phyloP scores from a whole-genome alignment of 1,140 invertebrate genomes.

The Papilio machaon region DNA sequence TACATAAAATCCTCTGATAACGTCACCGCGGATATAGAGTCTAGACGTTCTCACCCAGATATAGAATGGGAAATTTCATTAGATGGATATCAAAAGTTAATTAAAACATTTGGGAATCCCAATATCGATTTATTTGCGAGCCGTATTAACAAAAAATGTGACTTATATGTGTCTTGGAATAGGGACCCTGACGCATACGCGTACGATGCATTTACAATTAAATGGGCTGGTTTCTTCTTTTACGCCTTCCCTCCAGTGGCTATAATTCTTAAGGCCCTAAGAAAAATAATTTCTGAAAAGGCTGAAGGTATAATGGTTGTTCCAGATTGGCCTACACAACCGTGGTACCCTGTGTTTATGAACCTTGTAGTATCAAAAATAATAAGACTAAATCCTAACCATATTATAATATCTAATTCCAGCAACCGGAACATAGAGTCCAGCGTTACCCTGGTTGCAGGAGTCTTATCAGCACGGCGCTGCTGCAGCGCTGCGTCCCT shows the following conservation, averaged over 20 bases:
- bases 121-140: slow-evolving; percentile 8
- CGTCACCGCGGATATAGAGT: too few species aligned
- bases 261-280: background rate
- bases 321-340: slow-evolving; percentile 27
- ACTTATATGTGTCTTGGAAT: background rate
- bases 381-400: background rate
- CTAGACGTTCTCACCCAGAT: too few species aligned
- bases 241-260: slow-evolving; percentile 29
- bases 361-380: background rate
- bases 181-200: background rate
- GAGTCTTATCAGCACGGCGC: slow-evolving; percentile 21
- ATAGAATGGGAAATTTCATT: too few species aligned
- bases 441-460: slow-evolving; percentile 42
- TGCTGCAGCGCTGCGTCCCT: background rate
- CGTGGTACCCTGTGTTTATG: slow-evolving; percentile 26
- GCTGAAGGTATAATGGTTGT: slow-evolving; percentile 24
- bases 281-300: slow-evolving; percentile 7
- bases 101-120: background rate
- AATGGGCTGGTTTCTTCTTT: slow-evolving; percentile 1
- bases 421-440: background rate
- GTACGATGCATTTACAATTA: slow-evolving; percentile 2
- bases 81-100: too few species aligned
- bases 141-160: background rate
- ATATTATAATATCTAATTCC: background rate
- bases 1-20: background rate